A percentile compares a stretch with the other conserved stretches of the same genome.
phyloP scores from a whole-genome alignment of 2,113 vertebrate species.

The Elaphurus davidianus region DNA sequence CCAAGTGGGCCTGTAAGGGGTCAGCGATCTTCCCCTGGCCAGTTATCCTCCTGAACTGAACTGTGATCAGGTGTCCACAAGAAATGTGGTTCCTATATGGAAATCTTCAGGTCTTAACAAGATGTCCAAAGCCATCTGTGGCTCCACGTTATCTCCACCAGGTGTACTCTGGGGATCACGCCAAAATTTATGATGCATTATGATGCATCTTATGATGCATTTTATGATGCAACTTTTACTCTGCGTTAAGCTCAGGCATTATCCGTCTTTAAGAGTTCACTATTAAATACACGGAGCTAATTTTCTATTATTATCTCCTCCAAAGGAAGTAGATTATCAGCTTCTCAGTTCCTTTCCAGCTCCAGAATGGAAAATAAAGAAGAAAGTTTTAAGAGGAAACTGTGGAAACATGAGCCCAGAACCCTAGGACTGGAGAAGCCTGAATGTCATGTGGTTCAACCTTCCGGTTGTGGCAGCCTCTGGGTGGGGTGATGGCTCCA shows the following conservation, averaged over 20 bases:
- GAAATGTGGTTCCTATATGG: accelerated
- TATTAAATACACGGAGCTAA: not conserved
- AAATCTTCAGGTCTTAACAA: not conserved
- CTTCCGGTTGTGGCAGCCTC: not conserved
- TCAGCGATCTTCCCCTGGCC: not conserved
- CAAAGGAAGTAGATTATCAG: not conserved
- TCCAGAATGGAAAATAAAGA: not conserved
- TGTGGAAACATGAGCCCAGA: not conserved
- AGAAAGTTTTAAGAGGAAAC: not conserved
- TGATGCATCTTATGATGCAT: not conserved
- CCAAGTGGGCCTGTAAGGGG: not conserved
- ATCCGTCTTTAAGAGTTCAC: not conserved
- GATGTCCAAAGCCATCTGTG: not conserved
- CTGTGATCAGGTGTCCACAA: not conserved
- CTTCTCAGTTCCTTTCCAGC: not conserved
- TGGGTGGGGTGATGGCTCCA: not conserved
- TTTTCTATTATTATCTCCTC: not conserved
- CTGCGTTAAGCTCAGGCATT: not conserved
- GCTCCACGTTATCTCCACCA: not conserved
- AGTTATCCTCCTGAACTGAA: not conserved
- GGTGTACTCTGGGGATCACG: accelerated
- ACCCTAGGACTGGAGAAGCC: no score
- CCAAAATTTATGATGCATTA: not conserved
- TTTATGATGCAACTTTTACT: not conserved
- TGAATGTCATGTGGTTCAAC: not conserved